phyloP scores from a whole-genome alignment of 2,797 vertebrate genomes.

The Acanthurus leucopareius region DNA sequence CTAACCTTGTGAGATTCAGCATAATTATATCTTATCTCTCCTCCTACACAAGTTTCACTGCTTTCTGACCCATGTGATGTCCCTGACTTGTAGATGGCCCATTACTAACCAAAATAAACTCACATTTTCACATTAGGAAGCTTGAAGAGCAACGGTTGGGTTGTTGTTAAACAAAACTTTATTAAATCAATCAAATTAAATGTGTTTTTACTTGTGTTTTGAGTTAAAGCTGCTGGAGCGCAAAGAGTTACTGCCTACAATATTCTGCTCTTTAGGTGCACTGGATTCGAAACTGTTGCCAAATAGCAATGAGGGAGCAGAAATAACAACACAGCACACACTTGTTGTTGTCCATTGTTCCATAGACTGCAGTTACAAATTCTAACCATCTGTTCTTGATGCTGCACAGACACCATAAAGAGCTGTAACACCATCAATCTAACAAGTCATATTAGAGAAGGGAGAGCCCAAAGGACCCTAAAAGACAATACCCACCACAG shows the following conservation, averaged over 20 bases:
- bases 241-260: too few species aligned
- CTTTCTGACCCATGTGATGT: neutral
- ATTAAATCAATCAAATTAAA: too few species aligned
- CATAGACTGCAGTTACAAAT: neutral
- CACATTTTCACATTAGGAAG: neutral
- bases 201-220: too few species aligned
- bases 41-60: neutral
- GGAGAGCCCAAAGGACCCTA: too few species aligned
- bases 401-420: neutral
- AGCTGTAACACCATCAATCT: neutral
- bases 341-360: neutral
- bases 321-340: neutral
- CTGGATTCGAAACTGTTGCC: too few species aligned
- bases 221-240: too few species aligned
- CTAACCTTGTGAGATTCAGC: neutral
- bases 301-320: too few species aligned
- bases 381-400: neutral
- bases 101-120: neutral
- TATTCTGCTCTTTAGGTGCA: too few species aligned
- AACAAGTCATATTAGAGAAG: too few species aligned
- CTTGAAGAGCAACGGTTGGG: neutral
- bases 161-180: too few species aligned
- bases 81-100: neutral
- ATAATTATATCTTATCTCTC: neutral
- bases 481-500: too few species aligned